Conservation (phyloP, 2,888 invertebrate species). For the Calliopum simillimum region DNA sequence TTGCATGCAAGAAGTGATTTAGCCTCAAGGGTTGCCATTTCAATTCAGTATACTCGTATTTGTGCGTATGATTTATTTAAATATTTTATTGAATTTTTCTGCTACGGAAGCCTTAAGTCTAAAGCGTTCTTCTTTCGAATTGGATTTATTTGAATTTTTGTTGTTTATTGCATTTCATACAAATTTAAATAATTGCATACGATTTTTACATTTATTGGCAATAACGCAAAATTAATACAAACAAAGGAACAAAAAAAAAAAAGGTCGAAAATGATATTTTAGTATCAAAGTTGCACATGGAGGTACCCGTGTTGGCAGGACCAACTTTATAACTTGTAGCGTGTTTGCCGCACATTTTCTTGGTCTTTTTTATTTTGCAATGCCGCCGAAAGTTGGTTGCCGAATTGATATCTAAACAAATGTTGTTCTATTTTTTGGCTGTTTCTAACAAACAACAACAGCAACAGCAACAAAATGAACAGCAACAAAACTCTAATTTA, state of each 20-base stretch:
- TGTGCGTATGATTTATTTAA: conserved; percentile 63
- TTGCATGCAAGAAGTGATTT: neutral
- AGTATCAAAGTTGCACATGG: too few species aligned
- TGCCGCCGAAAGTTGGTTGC: neutral
- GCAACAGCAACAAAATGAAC: conserved; percentile 6
- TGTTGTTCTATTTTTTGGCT: conserved; percentile 3
- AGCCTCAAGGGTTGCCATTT: conserved; percentile 41
- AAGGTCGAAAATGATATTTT: too few species aligned
- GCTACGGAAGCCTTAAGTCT: too few species aligned
- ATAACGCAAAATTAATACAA: too few species aligned
- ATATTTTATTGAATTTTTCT: conserved; percentile 49
- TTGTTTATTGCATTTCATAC: too few species aligned
- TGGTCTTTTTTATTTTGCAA: neutral
- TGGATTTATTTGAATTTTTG: too few species aligned
- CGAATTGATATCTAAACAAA: conserved; percentile 13
- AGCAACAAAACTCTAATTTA: conserved; percentile 36
- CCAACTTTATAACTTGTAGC: conserved; percentile 3
- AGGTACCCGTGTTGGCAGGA: too few species aligned
- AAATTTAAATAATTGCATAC: too few species aligned
- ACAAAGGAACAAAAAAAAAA: too few species aligned
- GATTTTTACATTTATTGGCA: too few species aligned
- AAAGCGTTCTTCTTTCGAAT: too few species aligned
- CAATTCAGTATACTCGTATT: conserved; percentile 61
- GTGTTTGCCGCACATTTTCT: conserved; percentile 24
- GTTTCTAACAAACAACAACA: neutral